Evolutionary conservation across 1,140 invertebrate species (phyloP).

Genomic region (Paraescarpia echinospica): DNA sequence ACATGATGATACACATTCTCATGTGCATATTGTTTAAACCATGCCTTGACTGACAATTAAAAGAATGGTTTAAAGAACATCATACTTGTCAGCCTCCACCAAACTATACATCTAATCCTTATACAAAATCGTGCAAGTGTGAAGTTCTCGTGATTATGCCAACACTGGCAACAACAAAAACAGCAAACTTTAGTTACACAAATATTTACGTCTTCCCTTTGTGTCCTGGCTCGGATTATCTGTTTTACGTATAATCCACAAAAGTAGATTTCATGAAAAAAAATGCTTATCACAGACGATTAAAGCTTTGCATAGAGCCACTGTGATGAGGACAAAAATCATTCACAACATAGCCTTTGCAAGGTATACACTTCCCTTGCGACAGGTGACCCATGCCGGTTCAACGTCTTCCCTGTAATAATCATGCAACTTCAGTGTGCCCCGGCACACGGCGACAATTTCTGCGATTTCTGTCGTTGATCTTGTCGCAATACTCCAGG

Average conservation of each 20-base stretch:
- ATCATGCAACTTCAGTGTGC: neutral
- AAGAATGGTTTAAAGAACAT: neutral
- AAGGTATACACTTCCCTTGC: slow-evolving; percentile 3
- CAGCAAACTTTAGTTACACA: neutral
- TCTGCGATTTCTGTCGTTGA: slow-evolving; percentile 9
- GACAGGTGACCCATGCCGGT: neutral
- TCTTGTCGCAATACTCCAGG: slow-evolving; percentile 17
- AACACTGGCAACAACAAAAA: neutral
- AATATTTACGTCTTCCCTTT: neutral
- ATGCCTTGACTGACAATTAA: neutral
- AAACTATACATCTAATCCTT: neutral
- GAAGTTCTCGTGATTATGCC: neutral
- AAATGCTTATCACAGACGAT: neutral
- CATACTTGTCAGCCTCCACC: neutral
- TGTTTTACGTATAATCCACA: neutral
- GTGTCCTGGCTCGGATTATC: neutral
- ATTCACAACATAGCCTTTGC: neutral
- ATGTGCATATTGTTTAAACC: neutral
- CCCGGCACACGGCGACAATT: slow-evolving; percentile 17
- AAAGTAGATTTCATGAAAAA: neutral
- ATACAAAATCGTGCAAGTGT: neutral
- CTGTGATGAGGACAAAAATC: neutral
- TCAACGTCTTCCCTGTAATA: slow-evolving; percentile 16
- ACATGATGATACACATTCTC: neutral
- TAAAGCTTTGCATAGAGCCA: neutral